Evolutionary conservation across 2,797 vertebrate species (phyloP).

Genomic region (Lacerta bilineata): DNA sequence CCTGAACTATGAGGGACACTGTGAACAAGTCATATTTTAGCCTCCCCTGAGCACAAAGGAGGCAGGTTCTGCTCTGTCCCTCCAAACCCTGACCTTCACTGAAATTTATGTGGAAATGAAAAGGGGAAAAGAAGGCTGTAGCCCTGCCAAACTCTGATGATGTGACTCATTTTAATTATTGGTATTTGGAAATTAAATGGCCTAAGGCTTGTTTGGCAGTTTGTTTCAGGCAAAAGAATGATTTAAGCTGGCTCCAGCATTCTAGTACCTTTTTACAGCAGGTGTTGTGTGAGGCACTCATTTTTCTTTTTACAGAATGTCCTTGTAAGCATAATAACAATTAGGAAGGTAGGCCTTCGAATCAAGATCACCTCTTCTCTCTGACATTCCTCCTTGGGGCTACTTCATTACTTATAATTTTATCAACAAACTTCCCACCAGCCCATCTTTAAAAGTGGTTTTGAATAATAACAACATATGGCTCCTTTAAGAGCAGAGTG

Average conservation of each 20-base stretch:
- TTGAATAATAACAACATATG: slow-evolving; percentile 59
- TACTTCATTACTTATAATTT: slow-evolving; percentile 79
- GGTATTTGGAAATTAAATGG: slow-evolving; percentile 84
- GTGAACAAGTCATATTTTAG: slow-evolving; percentile 87
- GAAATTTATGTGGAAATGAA: slow-evolving; percentile 86
- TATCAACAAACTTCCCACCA: slow-evolving; percentile 71
- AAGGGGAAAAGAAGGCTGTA: slow-evolving; percentile 76
- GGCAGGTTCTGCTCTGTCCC: slow-evolving; percentile 75
- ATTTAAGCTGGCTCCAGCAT: slow-evolving; percentile 78
- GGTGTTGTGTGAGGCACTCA: slow-evolving; percentile 77
- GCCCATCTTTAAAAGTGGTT: slow-evolving; percentile 65
- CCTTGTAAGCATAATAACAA: slow-evolving; percentile 85
- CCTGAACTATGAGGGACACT: slow-evolving; percentile 83
- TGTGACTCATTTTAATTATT: slow-evolving; percentile 87
- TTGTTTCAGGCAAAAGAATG: slow-evolving; percentile 78
- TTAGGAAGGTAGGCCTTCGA: slow-evolving; percentile 81
- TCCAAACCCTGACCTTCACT: slow-evolving; percentile 81
- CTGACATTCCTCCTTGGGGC: slow-evolving; percentile 75
- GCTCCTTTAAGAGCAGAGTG: slow-evolving; percentile 49
- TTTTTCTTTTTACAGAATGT: slow-evolving; percentile 81
- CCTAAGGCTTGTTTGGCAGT: slow-evolving; percentile 77
- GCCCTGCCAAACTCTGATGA: slow-evolving; percentile 78
- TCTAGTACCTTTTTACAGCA: slow-evolving; percentile 79
- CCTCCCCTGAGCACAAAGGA: slow-evolving; percentile 77
- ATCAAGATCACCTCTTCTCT: slow-evolving; percentile 73